Conservation (phyloP, 2,113 vertebrate species). For the Plotosus lineatus region DNA sequence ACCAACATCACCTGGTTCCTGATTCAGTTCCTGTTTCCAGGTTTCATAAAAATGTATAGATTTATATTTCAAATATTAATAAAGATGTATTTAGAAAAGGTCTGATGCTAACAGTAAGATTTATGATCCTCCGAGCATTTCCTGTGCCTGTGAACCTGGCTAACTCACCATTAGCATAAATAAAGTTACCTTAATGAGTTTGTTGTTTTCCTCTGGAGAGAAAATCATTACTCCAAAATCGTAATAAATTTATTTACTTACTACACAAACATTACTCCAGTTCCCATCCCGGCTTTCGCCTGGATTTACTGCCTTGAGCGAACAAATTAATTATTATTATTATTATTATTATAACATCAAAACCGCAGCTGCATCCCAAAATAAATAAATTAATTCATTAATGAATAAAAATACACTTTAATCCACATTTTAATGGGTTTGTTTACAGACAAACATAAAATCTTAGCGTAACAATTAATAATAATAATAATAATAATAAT, state of each 20-base stretch:
- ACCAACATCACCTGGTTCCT: no score
- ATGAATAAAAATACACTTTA: not conserved
- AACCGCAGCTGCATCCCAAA: no score
- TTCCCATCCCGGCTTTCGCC: not conserved
- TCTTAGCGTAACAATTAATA: no score
- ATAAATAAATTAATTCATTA: no score
- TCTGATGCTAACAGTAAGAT: not conserved
- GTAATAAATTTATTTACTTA: constrained; percentile 11
- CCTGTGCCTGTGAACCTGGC: constrained; percentile 8
- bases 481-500: no score
- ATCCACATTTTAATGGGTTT: not conserved
- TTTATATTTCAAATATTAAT: not conserved
- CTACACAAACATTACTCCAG: constrained; percentile 13
- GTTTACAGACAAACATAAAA: not conserved
- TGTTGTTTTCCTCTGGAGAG: constrained; percentile 4
- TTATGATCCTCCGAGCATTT: not conserved
- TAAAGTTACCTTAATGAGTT: not conserved
- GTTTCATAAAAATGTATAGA: not conserved
- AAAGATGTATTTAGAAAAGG: not conserved
- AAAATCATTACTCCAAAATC: constrained; percentile 5
- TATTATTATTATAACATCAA: no score
- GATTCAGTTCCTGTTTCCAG: not conserved
- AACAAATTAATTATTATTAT: constrained; percentile 1
- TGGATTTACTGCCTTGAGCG: not conserved
- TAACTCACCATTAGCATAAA: not conserved